Evolutionary conservation across 2,888 invertebrate species (phyloP).

Genomic region (Encarsia formosa): DNA sequence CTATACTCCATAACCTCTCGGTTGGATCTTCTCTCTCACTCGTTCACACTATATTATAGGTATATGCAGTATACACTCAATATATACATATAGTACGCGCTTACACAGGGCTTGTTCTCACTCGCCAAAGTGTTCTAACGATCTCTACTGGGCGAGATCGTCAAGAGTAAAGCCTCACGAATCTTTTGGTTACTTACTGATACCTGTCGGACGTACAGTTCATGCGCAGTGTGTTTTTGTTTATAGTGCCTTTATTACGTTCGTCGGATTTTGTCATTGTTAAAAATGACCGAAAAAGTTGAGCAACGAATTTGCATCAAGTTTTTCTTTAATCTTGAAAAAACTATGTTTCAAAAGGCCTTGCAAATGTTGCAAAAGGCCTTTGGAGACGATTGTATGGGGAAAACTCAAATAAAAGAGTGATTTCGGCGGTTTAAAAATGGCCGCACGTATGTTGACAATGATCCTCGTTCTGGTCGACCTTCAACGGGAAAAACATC

Average conservation of each 20-base stretch:
- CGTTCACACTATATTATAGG: no score
- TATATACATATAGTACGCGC: no score
- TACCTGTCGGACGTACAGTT: neutral
- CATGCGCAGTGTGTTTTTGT: neutral
- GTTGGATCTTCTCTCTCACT: no score
- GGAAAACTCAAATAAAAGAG: conserved; percentile 29
- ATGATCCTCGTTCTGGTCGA: neutral
- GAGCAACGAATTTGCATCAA: no score
- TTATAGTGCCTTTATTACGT: no score
- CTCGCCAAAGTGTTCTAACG: neutral
- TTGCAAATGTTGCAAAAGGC: conserved; percentile 14
- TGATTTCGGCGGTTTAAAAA: conserved; percentile 32
- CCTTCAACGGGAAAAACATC: neutral
- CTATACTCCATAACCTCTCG: no score
- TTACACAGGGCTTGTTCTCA: no score
- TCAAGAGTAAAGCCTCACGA: neutral
- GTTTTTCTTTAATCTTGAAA: conserved; percentile 14
- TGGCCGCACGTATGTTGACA: conserved; percentile 10
- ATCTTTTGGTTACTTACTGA: neutral
- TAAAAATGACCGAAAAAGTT: no score
- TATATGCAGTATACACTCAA: no score
- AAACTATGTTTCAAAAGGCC: conserved; percentile 14
- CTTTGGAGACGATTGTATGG: conserved; percentile 27
- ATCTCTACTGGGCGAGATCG: neutral
- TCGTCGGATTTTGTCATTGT: no score